phyloP scores from a whole-genome alignment of 2,888 invertebrate genomes.

The Pycnomerus fuliginosus region DNA sequence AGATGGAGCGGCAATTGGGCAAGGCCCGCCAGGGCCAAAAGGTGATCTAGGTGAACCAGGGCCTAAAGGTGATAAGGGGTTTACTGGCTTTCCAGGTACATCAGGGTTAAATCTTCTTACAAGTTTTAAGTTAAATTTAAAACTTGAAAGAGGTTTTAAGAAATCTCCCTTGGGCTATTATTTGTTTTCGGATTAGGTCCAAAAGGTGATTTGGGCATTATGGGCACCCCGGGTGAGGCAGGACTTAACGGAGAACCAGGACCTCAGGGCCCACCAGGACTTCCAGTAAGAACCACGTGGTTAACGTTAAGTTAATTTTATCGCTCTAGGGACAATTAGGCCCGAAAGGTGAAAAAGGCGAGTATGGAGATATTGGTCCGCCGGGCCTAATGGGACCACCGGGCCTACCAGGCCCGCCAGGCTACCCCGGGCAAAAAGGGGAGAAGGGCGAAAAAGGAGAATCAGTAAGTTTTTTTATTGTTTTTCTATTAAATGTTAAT shows the following conservation, averaged over 20 bases:
- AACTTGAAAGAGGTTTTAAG: background rate
- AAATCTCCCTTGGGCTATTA: background rate
- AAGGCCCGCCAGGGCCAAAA: constrained; percentile 64
- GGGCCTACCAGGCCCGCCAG: constrained; percentile 77
- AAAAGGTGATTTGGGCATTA: constrained; percentile 72
- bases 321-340: constrained; percentile 70
- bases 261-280: constrained; percentile 84
- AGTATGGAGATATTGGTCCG: constrained; percentile 88
- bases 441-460: constrained; percentile 92
- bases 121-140: background rate
- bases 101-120: background rate
- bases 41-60: constrained; percentile 61
- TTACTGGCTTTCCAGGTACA: constrained; percentile 56
- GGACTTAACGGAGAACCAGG: constrained; percentile 79
- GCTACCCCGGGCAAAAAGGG: constrained; percentile 86
- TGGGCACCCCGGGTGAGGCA: constrained; percentile 72
- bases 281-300: constrained; percentile 61
- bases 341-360: constrained; percentile 85
- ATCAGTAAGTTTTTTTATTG: constrained; percentile 74
- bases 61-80: constrained; percentile 54
- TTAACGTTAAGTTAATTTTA: background rate
- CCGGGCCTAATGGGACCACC: constrained; percentile 95
- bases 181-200: constrained; percentile 56
- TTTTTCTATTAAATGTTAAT: too few species aligned
- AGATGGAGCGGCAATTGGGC: constrained; percentile 59